Base-by-base conservation (phyloP, 2,113 vertebrate genomes). In the Phylloscopus trochiloides region DNA sequence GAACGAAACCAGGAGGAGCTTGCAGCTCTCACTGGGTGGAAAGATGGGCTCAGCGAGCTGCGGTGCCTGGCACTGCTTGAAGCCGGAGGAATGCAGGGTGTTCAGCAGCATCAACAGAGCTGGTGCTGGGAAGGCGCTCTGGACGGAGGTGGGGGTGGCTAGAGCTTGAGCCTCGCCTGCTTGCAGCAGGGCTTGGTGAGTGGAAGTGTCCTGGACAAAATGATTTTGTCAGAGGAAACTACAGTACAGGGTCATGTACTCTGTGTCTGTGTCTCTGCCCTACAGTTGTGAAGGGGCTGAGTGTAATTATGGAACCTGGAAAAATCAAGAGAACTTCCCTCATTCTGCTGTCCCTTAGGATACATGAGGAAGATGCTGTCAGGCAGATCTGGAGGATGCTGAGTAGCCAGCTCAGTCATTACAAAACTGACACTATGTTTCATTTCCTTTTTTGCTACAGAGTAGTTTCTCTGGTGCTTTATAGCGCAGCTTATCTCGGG, bases 41-140 rank as follows among this genome's bases (percentile, higher is more conserved):
- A 96, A 31, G 88, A 91, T 71, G 59, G 96, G 79, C 86, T 96
- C 48, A 43, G 92, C 2, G 40, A 90, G 94, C 95, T 43, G 36
- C 12, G n/a, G 97, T 31, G 98, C 98, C 98, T 98, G 97, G 98
- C 95, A 98, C 98, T 63, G 74, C 58, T 61, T 91, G 96, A 86
- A 88, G 54, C 71, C 4, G 1, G 62, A 96, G 95, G 96, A 97
- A 95, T 79, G 85, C 87, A 29, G 90, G 47, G 65, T 17, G 19
- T 66, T 88, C 63, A 77, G 95, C 94, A 92, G 82, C 96, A 63
- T 87, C 85, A 92, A 57, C 89, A 94, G 79, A 70, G 88, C n/a
- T n/a, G 59, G 61, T 79, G 92, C 73, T 82, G 81, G 73, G 77
- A 54, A 29, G 34, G 15, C 8, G 0, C 26, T 70, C 50, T 6